Conservation (phyloP, 1,140 invertebrate genomes). For the Drosophila melanica region DNA sequence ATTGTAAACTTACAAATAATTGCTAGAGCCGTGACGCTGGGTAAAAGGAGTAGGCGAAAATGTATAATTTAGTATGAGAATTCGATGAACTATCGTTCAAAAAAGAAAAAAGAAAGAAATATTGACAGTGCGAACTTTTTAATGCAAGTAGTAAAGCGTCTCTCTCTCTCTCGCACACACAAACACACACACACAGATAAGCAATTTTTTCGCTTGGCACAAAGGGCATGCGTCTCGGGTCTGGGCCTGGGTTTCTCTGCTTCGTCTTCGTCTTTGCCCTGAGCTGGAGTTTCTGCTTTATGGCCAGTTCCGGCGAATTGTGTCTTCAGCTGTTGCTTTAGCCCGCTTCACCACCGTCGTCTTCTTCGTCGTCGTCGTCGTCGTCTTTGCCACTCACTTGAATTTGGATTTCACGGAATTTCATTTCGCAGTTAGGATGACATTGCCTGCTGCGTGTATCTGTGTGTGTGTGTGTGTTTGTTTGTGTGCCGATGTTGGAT, state of each 20-base stretch:
- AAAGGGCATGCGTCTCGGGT: conserved; percentile 72
- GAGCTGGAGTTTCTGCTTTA: conserved; percentile 72
- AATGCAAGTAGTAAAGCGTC: conserved; percentile 23
- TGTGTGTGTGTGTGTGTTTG: conserved; percentile 22
- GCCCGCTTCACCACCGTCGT: background rate
- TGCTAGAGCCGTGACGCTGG: conserved; percentile 1
- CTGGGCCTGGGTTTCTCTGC: conserved; percentile 55
- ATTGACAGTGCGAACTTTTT: conserved; percentile 14
- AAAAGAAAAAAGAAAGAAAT: conserved; percentile 7
- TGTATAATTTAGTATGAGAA: conserved; percentile 2
- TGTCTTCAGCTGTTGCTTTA: conserved; percentile 72
- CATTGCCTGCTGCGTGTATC: conserved; percentile 47
- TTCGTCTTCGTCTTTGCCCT: conserved; percentile 31
- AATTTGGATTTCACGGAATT: conserved; percentile 82
- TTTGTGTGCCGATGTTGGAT: conserved; percentile 37
- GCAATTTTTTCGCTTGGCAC: conserved; percentile 42
- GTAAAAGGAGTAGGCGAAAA: background rate
- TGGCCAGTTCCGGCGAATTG: conserved; percentile 77
- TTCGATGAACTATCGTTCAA: conserved; percentile 22
- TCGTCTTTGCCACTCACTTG: conserved; percentile 67
- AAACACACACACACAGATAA: conserved; percentile 10
- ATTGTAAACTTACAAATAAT: conserved; percentile 3
- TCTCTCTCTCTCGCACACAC: conserved; percentile 8
- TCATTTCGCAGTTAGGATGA: conserved; percentile 77
- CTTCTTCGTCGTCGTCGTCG: conserved; percentile 9